Base-by-base conservation (phyloP, 2,797 vertebrate genomes). In the Calcarius lapponicus region DNA sequence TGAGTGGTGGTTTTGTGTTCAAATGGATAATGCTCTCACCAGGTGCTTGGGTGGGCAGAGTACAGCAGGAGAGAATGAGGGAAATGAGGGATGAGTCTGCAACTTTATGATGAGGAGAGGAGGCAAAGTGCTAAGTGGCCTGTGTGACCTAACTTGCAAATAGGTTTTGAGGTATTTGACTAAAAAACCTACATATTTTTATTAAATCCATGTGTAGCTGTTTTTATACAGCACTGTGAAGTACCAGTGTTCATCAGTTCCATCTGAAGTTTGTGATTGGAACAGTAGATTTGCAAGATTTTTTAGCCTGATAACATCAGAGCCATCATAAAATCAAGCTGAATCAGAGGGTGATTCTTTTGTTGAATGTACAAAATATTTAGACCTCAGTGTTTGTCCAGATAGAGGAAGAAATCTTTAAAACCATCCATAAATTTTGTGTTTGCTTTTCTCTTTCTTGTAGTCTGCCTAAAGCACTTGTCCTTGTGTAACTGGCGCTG, bases 1-100 rank as follows among this genome's bases (percentile, higher is more conserved):
- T 34, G 79, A 53, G 40, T 21, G 32, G 10, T 50, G 42, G 36
- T 61, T 21, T 70, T 51, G 70, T 38, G 76, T 72, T 71, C 64
- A 54, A 10, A 48, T 42, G 66, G 38, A 0, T 69, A 16, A 38
- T 0, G 0, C 32, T 51, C 17, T 79, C 1, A 1, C 47, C 26
- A 32, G 17, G 14, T 65, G 26, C 11, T 71, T 61, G 43, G 42
- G 10, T 57, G 78, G 43, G 51, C 53, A 71, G 53, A 79, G 43
- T 7, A 3, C 3, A 86, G 67, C 57, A 24, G 47, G 26, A 62
- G 50, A 36, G 25, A 36, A 47, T 1, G 9, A 58, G 54, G 17
- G 32, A 5, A 65, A 29, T 4, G 17, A 47, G 57, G 28, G 13
- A 4, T 34, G 73, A 65, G 40, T 29, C n/a, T 74, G 36, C n/a